Evolutionary conservation across 2,113 vertebrate species (phyloP).

Genomic region (Hyperopisus bebe): DNA sequence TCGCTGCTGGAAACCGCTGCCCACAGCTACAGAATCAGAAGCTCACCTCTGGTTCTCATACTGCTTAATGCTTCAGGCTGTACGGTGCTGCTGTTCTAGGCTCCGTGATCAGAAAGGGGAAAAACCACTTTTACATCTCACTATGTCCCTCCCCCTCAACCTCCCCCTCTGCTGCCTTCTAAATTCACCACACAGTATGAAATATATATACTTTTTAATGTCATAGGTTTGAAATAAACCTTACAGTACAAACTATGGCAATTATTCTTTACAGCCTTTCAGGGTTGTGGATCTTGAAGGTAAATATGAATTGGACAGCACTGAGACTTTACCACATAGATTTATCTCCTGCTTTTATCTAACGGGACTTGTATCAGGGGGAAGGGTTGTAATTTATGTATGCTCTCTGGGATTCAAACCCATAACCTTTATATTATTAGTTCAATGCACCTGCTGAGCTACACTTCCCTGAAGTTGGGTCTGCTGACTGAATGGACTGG

Average conservation of each 20-base stretch:
- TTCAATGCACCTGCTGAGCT: background rate
- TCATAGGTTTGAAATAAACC: background rate
- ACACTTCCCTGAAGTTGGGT: background rate
- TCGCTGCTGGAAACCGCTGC: background rate
- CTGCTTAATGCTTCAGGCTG: conserved; percentile 10
- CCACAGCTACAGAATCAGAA: background rate
- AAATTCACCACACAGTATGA: background rate
- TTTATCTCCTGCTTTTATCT: background rate
- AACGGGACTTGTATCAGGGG: background rate
- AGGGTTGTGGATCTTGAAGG: background rate
- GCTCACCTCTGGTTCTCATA: background rate
- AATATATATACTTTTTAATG: background rate
- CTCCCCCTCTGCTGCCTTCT: background rate
- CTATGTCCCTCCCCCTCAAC: background rate
- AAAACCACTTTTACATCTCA: background rate
- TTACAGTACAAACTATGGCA: background rate
- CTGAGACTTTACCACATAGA: background rate
- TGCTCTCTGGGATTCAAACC: background rate
- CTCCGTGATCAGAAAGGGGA: background rate
- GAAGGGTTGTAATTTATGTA: background rate
- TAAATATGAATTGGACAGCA: background rate
- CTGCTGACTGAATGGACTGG: background rate
- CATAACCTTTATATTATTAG: background rate
- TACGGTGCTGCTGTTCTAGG: background rate
- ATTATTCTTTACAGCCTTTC: background rate